Base-by-base conservation (phyloP, 1,140 invertebrate genomes). In the Mycetomoellerius zeteki region DNA sequence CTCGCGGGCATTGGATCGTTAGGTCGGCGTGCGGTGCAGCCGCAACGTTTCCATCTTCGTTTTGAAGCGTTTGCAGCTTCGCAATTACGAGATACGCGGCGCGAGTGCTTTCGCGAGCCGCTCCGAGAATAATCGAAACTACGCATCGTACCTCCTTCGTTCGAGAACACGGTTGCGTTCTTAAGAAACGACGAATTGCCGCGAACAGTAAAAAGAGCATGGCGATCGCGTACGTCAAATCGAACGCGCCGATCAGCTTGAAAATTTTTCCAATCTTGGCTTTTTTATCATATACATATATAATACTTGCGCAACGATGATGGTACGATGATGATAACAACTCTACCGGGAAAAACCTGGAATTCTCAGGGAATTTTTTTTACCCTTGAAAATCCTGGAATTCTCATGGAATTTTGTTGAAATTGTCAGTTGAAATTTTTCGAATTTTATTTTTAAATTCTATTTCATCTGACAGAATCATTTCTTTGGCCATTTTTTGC, bases 11-110 rank as follows among this genome's bases (percentile, higher is more conserved):
- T 89, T 33, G 58, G 86, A 87, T 89, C 86, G 82, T 88, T 88
- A 86, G 78, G 62, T 89, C 78, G 47, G 73, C n/a, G 52, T 27
- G 7, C 71, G 27, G 54, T 54, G 54, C 47, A 69, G 65, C 72
- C 67, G 72, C 80, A 73, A 86, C 72, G 75, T 89, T 89, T 88
- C 76, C 75, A 85, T 88, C 80, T 75, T 88, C 52, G 65, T 88
- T 88, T 75, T 19, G 60, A 64, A 88, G 71, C 75, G 77, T 85
- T 85, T 82, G 80, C 60, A 62, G 52, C 80, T 78, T 88, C 65
- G 82, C 82, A 88, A 89, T 89, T 88, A 86, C 81, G 56, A 33
- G 64, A 85, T 54, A 78, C 19, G 24, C 19, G 14, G 75, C 58
- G n/a, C 4, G 19, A 76, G n/a, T 8, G 8, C 33, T 50, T 12